Evolutionary conservation across 2,797 vertebrate species (phyloP).

Genomic region (Avahi laniger): DNA sequence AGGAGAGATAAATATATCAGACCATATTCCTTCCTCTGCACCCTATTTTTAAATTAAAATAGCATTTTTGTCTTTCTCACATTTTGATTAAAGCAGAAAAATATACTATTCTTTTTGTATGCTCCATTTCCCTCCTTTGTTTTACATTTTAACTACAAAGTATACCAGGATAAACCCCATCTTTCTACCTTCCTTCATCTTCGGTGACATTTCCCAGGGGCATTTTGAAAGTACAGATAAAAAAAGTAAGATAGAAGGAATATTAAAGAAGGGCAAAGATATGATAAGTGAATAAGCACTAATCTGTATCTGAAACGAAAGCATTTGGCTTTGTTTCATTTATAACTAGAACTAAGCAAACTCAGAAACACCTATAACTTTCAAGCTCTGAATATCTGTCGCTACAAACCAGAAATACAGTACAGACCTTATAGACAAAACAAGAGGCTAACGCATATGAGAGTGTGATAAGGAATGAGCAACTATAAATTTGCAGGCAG

Average conservation of each 20-base stretch:
- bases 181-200: not conserved
- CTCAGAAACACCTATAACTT: not conserved
- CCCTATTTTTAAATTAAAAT: not conserved
- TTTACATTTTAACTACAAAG: conserved; percentile 39
- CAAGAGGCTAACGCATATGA: not conserved
- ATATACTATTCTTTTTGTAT: not conserved
- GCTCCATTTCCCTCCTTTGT: not conserved
- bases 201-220: not conserved
- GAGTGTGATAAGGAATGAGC: rapidly evolving
- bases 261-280: conserved; percentile 11
- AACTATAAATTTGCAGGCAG: not conserved
- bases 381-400: not conserved
- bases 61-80: not conserved
- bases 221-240: conserved; percentile 51
- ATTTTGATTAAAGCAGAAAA: not conserved
- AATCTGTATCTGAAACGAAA: conserved; percentile 17
- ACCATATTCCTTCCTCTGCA: not conserved
- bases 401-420: not conserved
- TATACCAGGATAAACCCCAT: not conserved
- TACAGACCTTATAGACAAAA: not conserved
- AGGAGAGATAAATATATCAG: not conserved
- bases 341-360: conserved; percentile 49
- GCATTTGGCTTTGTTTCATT: conserved; percentile 29
- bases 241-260: conserved; percentile 37
- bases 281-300: conserved; percentile 24